Conservation (phyloP, 1,140 invertebrate genomes). For the Tetranychus urticae region DNA sequence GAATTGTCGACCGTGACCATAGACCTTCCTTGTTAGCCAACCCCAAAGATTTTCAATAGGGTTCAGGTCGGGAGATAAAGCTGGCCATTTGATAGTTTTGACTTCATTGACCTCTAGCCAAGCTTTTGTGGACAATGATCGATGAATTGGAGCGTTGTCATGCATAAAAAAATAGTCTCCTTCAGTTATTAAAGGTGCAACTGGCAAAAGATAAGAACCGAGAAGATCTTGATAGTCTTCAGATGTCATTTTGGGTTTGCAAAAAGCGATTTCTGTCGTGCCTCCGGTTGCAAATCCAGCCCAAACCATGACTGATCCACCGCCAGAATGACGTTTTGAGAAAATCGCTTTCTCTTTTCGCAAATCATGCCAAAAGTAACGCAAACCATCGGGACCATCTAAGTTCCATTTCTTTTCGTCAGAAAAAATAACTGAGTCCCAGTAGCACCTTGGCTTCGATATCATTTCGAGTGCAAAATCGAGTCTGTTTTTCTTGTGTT, state of each 20-base stretch:
- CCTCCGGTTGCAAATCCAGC: background rate
- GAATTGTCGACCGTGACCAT: slow-evolving; percentile 1
- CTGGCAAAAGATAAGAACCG: background rate
- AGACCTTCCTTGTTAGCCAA: slow-evolving; percentile 1
- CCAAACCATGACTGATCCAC: slow-evolving; percentile 7
- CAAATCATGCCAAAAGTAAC: slow-evolving; percentile 5
- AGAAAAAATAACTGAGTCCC: slow-evolving; percentile 2
- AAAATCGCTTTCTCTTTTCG: slow-evolving; percentile 1
- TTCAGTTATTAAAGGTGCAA: background rate
- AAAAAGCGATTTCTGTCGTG: background rate
- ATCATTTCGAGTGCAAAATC: background rate
- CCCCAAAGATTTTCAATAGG: slow-evolving; percentile 22
- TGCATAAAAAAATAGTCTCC: slow-evolving; percentile 14
- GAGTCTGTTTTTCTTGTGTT: background rate
- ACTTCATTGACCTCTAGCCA: slow-evolving; percentile 14
- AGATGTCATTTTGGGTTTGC: background rate
- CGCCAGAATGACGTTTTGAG: slow-evolving; percentile 3
- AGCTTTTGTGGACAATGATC: slow-evolving; percentile 12
- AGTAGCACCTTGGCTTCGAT: background rate
- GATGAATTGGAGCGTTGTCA: slow-evolving; percentile 20
- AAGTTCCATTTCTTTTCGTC: slow-evolving; percentile 12
- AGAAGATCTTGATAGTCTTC: background rate
- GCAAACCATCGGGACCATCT: slow-evolving; percentile 10
- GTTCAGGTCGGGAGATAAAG: slow-evolving; percentile 20
- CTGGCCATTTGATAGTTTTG: slow-evolving; percentile 18